Evolutionary conservation across 1,140 invertebrate genomes (phyloP).

Genomic region (Dermatophagoides farinae): DNA sequence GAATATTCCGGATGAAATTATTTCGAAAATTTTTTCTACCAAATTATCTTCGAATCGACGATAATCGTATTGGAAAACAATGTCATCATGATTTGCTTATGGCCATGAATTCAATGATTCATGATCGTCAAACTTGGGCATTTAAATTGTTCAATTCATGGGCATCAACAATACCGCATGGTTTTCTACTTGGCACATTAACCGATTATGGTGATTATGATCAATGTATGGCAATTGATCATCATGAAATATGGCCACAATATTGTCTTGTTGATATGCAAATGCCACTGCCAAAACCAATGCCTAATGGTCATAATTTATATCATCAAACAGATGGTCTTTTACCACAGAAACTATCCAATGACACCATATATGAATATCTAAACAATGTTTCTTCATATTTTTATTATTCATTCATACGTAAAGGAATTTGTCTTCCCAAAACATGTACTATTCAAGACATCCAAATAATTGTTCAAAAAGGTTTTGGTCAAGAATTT

Average conservation of each 20-base stretch:
- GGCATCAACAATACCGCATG: constrained; percentile 12
- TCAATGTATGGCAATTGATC: constrained; percentile 12
- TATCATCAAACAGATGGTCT: background rate
- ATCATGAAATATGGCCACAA: background rate
- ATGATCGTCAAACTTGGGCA: background rate
- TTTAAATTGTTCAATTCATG: constrained; percentile 9
- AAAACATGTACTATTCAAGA: background rate
- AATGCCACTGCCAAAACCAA: background rate
- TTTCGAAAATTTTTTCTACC: background rate
- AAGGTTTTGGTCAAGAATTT: background rate
- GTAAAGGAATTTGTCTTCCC: background rate
- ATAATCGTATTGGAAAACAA: background rate
- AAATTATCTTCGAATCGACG: background rate
- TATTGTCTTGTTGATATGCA: background rate
- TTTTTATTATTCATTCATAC: background rate
- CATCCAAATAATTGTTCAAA: background rate
- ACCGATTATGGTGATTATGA: constrained; percentile 18
- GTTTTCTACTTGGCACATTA: constrained; percentile 13
- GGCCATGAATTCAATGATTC: background rate
- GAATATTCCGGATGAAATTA: background rate
- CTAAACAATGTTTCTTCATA: background rate
- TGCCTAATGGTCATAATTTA: background rate
- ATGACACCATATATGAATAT: background rate
- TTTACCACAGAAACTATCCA: too few relatives aligned
- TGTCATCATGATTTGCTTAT: background rate